A percentile compares a stretch with the other conserved stretches of the same genome.
These are phyloP conservation scores for Pteronura brasiliensis DNA, from an alignment of 2,113 vertebrate genomes.

Conservation along the genomic window DNA sequence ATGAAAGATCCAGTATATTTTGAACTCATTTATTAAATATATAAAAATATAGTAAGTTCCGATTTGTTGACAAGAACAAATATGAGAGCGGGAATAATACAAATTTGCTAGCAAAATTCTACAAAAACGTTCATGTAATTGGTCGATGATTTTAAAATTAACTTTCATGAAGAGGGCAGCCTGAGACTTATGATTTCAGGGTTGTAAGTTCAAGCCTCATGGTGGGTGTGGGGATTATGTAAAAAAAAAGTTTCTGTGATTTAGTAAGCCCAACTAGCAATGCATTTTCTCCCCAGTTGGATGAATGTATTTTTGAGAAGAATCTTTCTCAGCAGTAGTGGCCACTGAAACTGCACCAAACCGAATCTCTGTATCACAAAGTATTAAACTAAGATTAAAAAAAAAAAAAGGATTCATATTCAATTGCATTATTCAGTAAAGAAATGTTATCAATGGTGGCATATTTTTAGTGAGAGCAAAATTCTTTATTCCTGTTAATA, in stretches of 20 bases:
- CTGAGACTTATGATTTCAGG: neutral
- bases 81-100: neutral
- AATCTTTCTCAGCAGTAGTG: neutral
- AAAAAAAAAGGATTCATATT: neutral
- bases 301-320: neutral
- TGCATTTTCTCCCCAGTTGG: neutral
- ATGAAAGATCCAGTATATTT: conserved; percentile 16
- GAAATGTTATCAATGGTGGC: neutral
- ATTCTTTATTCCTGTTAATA: conserved; percentile 22
- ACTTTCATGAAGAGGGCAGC: neutral
- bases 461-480: conserved; percentile 16
- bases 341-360: neutral
- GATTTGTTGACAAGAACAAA: conserved; percentile 13
- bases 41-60: neutral
- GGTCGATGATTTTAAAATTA: neutral
- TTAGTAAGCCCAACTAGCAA: neutral
- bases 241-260: neutral
- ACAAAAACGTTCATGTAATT: neutral
- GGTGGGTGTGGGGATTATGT: neutral
- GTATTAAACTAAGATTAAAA: neutral
- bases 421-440: neutral
- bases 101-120: conserved; percentile 3
- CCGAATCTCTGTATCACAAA: neutral
- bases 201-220: neutral
- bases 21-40: conserved; percentile 7